A percentile compares a stretch with the other conserved stretches of the same genome.
phyloP scores from a whole-genome alignment of 2,113 vertebrate genomes.

The Micronisus gabar region DNA sequence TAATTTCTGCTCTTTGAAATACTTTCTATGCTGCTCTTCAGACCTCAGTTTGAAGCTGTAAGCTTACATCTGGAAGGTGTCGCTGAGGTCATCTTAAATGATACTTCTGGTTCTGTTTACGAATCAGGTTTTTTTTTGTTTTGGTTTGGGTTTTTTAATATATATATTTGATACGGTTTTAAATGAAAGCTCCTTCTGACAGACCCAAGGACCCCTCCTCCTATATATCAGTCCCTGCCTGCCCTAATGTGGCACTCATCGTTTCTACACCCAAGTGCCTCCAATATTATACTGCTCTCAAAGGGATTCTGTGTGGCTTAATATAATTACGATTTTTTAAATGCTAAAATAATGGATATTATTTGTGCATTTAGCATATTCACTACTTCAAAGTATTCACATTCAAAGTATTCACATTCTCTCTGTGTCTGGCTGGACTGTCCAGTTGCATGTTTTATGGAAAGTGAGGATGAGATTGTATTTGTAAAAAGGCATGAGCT shows the following conservation, averaged over 20 bases:
- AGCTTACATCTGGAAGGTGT: background rate
- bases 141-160: background rate
- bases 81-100: background rate
- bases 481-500: conserved; percentile 63
- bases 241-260: background rate
- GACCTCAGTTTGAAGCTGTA: background rate
- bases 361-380: conserved; percentile 34
- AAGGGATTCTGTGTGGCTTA: background rate
- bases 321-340: background rate
- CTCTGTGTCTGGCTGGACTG: conserved; percentile 38
- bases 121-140: background rate
- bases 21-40: conserved; percentile 21
- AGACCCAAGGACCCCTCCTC: background rate
- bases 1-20: conserved; percentile 9
- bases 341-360: conserved; percentile 16
- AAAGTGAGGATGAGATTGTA: conserved; percentile 67
- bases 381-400: conserved; percentile 63
- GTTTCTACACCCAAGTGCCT: background rate
- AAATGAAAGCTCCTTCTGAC: background rate
- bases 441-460: conserved; percentile 71
- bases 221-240: background rate
- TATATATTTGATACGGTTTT: background rate
- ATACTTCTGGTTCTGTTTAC: background rate
- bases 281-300: background rate
- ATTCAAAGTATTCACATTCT: conserved; percentile 67